A percentile compares a stretch with the other conserved stretches of the same genome.
These are phyloP conservation scores for Heterodera schachtii DNA, from an alignment of 1,140 invertebrate species.

Conservation along the genomic window DNA sequence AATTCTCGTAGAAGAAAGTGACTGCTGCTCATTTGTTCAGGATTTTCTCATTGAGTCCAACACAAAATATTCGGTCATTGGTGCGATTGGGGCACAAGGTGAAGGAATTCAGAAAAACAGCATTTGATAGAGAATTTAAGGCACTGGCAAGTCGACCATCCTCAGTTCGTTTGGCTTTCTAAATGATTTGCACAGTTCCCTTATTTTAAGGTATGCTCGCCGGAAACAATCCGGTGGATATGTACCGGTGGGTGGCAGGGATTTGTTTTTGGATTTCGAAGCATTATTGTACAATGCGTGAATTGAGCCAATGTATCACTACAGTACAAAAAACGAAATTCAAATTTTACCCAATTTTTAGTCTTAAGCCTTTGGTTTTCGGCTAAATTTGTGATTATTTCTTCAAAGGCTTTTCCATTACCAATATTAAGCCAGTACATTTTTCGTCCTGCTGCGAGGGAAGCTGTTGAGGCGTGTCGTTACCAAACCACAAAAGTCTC, in stretches of 20 bases:
- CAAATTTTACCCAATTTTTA: too few species aligned
- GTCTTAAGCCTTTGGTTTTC: background rate
- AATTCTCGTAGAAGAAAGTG: background rate
- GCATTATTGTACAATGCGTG: background rate
- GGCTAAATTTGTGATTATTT: slow-evolving; percentile 13
- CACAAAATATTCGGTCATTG: slow-evolving; percentile 52
- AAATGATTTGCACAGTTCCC: background rate
- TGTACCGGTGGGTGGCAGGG: slow-evolving; percentile 48
- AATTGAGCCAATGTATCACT: too few species aligned
- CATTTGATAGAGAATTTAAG: background rate
- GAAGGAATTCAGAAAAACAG: background rate
- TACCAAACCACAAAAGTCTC: slow-evolving; percentile 55
- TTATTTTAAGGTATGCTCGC: slow-evolving; percentile 49
- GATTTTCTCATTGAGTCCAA: slow-evolving; percentile 67
- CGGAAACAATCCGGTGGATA: slow-evolving; percentile 57
- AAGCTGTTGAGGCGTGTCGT: slow-evolving; percentile 54
- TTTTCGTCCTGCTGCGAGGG: slow-evolving; percentile 55
- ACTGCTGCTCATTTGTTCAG: slow-evolving; percentile 16
- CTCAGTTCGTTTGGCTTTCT: slow-evolving; percentile 32
- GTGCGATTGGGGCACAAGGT: slow-evolving; percentile 53
- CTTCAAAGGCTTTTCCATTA: background rate
- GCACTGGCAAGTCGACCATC: slow-evolving; percentile 58
- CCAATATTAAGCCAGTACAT: slow-evolving; percentile 51
- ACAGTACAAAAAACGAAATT: too few species aligned
- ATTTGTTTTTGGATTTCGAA: slow-evolving; percentile 20